Percentiles rank a stretch among this genome's conserved stretches.
Conservation (phyloP, 2,113 vertebrate genomes). For the Anoplopoma fimbria region DNA sequence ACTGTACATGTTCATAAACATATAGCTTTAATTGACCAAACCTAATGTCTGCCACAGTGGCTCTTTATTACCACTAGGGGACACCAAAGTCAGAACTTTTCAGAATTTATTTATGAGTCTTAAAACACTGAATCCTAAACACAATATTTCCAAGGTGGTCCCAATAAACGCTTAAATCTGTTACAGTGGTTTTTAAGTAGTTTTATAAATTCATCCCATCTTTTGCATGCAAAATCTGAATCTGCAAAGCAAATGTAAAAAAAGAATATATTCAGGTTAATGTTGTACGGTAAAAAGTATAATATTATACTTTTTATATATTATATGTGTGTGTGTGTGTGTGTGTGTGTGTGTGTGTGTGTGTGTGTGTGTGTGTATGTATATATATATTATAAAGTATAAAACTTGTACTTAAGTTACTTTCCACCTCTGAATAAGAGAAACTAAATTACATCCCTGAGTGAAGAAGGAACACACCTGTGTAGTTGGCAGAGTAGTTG, state of each 20-base stretch:
- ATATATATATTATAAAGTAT: too few relatives aligned
- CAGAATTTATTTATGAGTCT: too few relatives aligned
- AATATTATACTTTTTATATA: not conserved
- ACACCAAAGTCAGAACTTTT: too few relatives aligned
- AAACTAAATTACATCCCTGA: not conserved
- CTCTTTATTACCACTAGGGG: not conserved
- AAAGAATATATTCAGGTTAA: not conserved
- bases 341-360: too few relatives aligned
- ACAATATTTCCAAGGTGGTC: too few relatives aligned
- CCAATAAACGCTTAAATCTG: not conserved
- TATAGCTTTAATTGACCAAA: not conserved
- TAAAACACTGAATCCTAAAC: not conserved
- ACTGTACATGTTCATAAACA: not conserved
- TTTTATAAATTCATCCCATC: not conserved
- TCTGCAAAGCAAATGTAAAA: not conserved
- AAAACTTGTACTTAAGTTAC: not conserved
- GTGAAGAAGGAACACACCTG: slow-evolving; percentile 79
- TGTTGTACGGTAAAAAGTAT: not conserved
- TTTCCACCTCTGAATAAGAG: not conserved
- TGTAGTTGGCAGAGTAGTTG: slow-evolving; percentile 95
- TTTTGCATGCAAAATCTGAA: not conserved
- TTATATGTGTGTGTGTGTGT: too few relatives aligned
- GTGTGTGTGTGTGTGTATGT: too few relatives aligned
- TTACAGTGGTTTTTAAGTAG: not conserved
- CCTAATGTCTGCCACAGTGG: not conserved